phyloP scores from a whole-genome alignment of 2,888 invertebrate genomes.

The Leucoptera coffeella region DNA sequence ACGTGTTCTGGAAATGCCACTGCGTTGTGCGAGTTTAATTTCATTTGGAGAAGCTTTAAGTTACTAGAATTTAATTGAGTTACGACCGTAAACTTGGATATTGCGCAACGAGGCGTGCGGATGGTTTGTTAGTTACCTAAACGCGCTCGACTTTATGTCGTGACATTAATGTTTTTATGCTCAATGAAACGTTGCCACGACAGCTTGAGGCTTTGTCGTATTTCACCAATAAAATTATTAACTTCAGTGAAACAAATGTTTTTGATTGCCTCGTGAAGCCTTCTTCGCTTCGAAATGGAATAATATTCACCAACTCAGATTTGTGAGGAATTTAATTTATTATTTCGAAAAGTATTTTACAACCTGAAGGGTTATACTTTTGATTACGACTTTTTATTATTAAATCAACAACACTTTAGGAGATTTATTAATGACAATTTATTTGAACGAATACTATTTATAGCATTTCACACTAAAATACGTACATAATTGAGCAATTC shows the following conservation, averaged over 20 bases:
- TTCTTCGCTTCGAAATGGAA: too few species aligned
- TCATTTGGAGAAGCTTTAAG: conserved; percentile 23
- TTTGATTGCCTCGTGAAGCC: conserved; percentile 15
- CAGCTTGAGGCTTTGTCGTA: conserved; percentile 12
- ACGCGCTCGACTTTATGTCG: conserved; percentile 15
- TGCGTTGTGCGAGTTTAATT: conserved; percentile 43
- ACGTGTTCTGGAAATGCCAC: too few species aligned
- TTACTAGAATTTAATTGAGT: conserved; percentile 39
- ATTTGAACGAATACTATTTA: too few species aligned
- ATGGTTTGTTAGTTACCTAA: conserved; percentile 29
- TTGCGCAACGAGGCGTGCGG: conserved; percentile 10
- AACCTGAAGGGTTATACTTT: background rate
- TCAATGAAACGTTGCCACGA: conserved; percentile 8
- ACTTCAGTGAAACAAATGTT: conserved; percentile 23
- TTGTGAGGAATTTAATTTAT: background rate
- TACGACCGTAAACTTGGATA: conserved; percentile 21
- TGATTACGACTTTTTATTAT: background rate
- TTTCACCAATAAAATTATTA: conserved; percentile 34
- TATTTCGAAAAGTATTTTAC: background rate
- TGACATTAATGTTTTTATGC: conserved; percentile 17
- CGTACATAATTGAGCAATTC: too few species aligned
- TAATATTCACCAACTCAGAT: background rate
- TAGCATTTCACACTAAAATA: too few species aligned
- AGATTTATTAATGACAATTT: too few species aligned
- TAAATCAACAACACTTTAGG: too few species aligned